phyloP scores from a whole-genome alignment of 2,888 invertebrate species.

The Caenorhabditis zanzibari region DNA sequence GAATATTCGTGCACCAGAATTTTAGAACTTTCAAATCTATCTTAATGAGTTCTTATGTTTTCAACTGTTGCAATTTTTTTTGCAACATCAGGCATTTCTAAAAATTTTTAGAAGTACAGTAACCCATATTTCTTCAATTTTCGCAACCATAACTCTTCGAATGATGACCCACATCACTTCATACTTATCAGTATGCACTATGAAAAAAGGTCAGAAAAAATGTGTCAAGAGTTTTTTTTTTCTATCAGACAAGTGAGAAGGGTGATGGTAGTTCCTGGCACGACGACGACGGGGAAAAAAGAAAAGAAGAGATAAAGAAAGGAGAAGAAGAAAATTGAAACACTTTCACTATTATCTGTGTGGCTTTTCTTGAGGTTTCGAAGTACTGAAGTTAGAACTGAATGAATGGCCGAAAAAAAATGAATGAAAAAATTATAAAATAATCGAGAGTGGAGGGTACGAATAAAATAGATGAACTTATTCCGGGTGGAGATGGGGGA shows the following conservation, averaged over 20 bases:
- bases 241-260: neutral
- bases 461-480: too few relatives aligned
- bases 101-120: too few relatives aligned
- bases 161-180: neutral
- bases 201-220: neutral
- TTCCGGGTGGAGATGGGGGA: too few relatives aligned
- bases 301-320: neutral
- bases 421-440: too few relatives aligned
- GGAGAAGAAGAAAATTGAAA: neutral
- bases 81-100: too few relatives aligned
- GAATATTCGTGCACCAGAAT: too few relatives aligned
- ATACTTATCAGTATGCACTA: neutral
- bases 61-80: too few relatives aligned
- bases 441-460: neutral
- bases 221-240: conserved; percentile 3
- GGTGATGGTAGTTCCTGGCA: conserved; percentile 7
- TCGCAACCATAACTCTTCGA: neutral
- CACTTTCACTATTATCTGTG: neutral
- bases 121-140: neutral
- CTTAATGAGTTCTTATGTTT: too few relatives aligned
- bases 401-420: neutral
- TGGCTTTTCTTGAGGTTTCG: neutral
- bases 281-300: neutral
- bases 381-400: neutral
- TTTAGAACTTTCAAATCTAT: too few relatives aligned